Base-by-base conservation (phyloP, 1,140 invertebrate genomes). In the Lordiphosa stackelbergi region DNA sequence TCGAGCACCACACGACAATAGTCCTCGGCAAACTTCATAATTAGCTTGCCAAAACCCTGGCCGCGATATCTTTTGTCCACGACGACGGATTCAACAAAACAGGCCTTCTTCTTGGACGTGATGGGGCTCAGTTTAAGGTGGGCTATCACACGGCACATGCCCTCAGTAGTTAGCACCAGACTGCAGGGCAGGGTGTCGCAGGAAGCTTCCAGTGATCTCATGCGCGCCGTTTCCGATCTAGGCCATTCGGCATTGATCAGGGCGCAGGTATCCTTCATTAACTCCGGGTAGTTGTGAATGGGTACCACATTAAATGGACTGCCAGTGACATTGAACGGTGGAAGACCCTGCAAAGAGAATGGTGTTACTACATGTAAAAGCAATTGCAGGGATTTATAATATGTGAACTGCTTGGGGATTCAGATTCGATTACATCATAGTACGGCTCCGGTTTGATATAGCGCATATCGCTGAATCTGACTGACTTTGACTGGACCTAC, bases 231-330 rank as follows among this genome's bases (percentile, higher is more conserved):
- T 85, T 92, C 91, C 63, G 93, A 94, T 57, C 94, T 89, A 66
- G 92, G 93, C 94, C 94, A 95, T 90, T 95, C 93, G 36, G 91
- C 90, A 88, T 95, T 95, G 55, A 95, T 91, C 56, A 95, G 88
- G 65, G 91, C 89, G 85, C 93, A 94, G 71, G 93, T 94, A 79
- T 79, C 90, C 88, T 85, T 77, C 85, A 86, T 86, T 69, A 92
- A 91, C 78, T 95, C 90, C 38, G 92, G 92, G 73, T 93, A 88
- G 65, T 92, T 88, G 73, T 94, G 93, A 58, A 95, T 88, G 57
- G 90, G 91, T 72, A 94, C 84, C 57, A 95, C 90, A 68, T 86
- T 85, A 28, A 88, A 88, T 6, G 86, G 85, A 65, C 86, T 87
- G 63, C 86, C 85, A 10, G 86, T 69, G 47, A 85, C 84, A 79